Evolutionary conservation across 2,888 invertebrate species (phyloP).

Genomic region (Andrena dorsata): DNA sequence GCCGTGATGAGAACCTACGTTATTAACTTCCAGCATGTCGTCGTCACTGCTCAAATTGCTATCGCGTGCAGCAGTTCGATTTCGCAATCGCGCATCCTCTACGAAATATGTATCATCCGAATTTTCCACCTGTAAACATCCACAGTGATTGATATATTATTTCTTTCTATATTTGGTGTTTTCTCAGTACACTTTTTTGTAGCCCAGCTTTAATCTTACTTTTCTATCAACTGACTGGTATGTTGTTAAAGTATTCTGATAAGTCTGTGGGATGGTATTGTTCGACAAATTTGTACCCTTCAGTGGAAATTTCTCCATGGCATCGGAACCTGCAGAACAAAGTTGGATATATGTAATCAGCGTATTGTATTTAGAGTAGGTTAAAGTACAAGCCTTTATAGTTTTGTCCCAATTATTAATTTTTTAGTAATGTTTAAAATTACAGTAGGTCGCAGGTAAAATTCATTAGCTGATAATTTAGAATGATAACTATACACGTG

Average conservation of each 20-base stretch:
- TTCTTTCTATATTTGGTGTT: not conserved
- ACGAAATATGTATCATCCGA: constrained; percentile 76
- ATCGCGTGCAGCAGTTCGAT: constrained; percentile 75
- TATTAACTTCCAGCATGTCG: constrained; percentile 83
- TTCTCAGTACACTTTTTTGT: not conserved
- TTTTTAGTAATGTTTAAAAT: not conserved
- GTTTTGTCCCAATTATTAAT: not conserved
- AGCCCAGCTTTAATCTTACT: constrained; percentile 70
- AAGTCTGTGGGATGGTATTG: constrained; percentile 77
- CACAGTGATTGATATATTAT: not conserved
- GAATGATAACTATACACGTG: not conserved
- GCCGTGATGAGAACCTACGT: constrained; percentile 78
- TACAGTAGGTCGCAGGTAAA: not conserved
- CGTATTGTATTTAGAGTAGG: not conserved
- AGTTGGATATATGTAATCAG: not conserved
- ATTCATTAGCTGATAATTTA: not conserved
- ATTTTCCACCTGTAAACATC: constrained; percentile 76
- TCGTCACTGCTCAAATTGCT: constrained; percentile 82
- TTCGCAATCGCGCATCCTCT: constrained; percentile 80
- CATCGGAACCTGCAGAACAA: constrained; percentile 77
- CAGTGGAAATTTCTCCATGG: constrained; percentile 91
- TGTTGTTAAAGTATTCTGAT: constrained; percentile 79
- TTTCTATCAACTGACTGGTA: constrained; percentile 83
- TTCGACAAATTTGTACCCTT: constrained; percentile 85
- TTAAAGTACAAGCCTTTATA: not conserved